Evolutionary conservation across 2,797 vertebrate species (phyloP).

Genomic region (Pipistrellus nathusii): DNA sequence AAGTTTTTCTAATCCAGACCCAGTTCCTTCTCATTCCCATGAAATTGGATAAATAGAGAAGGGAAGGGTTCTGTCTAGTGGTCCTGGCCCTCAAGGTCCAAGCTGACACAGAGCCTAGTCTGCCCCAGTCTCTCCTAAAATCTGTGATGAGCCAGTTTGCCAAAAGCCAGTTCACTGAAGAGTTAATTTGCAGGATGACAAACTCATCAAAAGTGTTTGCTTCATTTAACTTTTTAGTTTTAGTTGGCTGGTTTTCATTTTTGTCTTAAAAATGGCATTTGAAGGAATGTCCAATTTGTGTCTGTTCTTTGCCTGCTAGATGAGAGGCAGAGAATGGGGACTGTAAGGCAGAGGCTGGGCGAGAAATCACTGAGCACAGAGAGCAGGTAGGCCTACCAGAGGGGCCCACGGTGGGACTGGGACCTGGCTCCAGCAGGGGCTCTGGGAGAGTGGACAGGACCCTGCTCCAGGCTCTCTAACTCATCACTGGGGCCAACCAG

Average conservation of each 20-base stretch:
- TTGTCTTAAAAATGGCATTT: constrained; percentile 45
- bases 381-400: background rate
- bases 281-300: background rate
- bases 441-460: background rate
- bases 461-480: background rate
- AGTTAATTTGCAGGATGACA: background rate
- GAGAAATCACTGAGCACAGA: background rate
- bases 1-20: background rate
- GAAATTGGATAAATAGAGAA: background rate
- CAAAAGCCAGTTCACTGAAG: background rate
- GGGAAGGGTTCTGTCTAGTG: background rate
- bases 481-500: background rate
- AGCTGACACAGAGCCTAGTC: accelerated
- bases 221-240: constrained; percentile 17
- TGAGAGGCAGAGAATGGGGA: background rate
- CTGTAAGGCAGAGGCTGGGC: background rate
- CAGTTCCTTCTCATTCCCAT: background rate
- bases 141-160: background rate
- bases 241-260: background rate
- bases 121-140: background rate
- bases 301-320: background rate
- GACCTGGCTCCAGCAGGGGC: background rate
- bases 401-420: background rate
- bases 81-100: background rate
- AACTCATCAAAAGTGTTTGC: background rate